Percentiles rank a stretch among this genome's conserved stretches.
phyloP scores from a whole-genome alignment of 2,888 invertebrate genomes.

The Microctonus brassicae region DNA sequence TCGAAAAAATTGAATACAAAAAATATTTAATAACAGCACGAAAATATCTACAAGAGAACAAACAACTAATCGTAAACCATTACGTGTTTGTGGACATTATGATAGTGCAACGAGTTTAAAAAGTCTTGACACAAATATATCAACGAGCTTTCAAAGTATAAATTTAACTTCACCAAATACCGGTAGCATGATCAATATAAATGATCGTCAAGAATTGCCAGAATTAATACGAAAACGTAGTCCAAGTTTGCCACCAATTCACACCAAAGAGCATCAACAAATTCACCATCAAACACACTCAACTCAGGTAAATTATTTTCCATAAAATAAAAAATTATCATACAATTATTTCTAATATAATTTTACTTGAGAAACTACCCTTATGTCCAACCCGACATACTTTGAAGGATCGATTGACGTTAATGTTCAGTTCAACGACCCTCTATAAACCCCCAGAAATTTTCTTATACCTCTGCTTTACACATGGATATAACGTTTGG shows the following conservation, averaged over 20 bases:
- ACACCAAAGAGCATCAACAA: slow-evolving; percentile 68
- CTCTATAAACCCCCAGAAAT: background rate
- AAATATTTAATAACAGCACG: slow-evolving; percentile 35
- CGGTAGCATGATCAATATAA: slow-evolving; percentile 66
- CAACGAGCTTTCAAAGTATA: slow-evolving; percentile 51
- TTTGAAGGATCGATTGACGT: slow-evolving; percentile 29
- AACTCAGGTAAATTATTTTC: slow-evolving; percentile 26
- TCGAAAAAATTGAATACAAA: slow-evolving; percentile 9
- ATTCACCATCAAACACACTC: slow-evolving; percentile 67
- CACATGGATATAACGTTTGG: slow-evolving; percentile 3
- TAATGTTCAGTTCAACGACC: slow-evolving; percentile 32
- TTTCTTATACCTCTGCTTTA: slow-evolving; percentile 17
- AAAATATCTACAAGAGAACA: slow-evolving; percentile 55
- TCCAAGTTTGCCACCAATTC: slow-evolving; percentile 79
- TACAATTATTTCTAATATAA: slow-evolving; percentile 4
- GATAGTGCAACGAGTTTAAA: slow-evolving; percentile 58
- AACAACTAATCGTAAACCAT: slow-evolving; percentile 49
- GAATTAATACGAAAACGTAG: slow-evolving; percentile 73
- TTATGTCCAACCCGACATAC: slow-evolving; percentile 17
- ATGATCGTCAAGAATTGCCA: slow-evolving; percentile 70
- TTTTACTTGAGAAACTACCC: background rate
- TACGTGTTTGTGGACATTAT: slow-evolving; percentile 54
- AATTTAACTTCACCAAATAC: slow-evolving; percentile 49
- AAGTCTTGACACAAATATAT: slow-evolving; percentile 50
- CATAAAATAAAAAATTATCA: background rate